Base-by-base conservation (phyloP, 1,140 invertebrate species). In the Schlechtendalia chinensis region DNA sequence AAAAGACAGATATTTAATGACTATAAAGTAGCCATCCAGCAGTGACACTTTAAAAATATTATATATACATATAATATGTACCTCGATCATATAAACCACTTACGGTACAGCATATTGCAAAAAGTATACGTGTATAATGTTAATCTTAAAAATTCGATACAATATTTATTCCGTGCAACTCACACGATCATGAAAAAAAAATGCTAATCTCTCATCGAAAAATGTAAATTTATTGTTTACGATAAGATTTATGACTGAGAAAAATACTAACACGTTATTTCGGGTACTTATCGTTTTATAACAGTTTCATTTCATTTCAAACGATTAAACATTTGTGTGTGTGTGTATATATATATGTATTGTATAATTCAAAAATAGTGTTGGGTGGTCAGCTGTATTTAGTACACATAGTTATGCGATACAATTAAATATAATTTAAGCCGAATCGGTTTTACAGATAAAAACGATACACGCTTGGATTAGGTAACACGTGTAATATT, bases 271-370 rank as follows among this genome's bases (percentile, higher is more conserved):
- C 61, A 6, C 32, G n/a, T n/a, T n/a, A n/a, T n/a, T n/a, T n/a
- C n/a, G n/a, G n/a, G n/a, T n/a, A n/a, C n/a, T n/a, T n/a, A n/a
- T n/a, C n/a, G n/a, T n/a, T n/a, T n/a, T n/a, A n/a, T 65, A 32
- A 65, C 32, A 65, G 61, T 39, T 65, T 39, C n/a, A n/a, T n/a
- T n/a, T n/a, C 32, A 65, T 65, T 65, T 8, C 32, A 67, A 45
- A 67, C 63, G 14, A 67, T 67, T 67, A 67, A 45, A 45, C 45
- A 67, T 45, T 67, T 67, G n/a, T n/a, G n/a, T n/a, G n/a, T n/a
- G n/a, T n/a, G n/a, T n/a, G n/a, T n/a, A n/a, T n/a, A n/a, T n/a
- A n/a, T n/a, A n/a, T n/a, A n/a, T n/a, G n/a, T n/a, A n/a, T n/a
- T n/a, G n/a, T n/a, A 67, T 45, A 22, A 22, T 39, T 39, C 29